phyloP scores from a whole-genome alignment of 2,113 vertebrate genomes.

The Macaca nemestrina region DNA sequence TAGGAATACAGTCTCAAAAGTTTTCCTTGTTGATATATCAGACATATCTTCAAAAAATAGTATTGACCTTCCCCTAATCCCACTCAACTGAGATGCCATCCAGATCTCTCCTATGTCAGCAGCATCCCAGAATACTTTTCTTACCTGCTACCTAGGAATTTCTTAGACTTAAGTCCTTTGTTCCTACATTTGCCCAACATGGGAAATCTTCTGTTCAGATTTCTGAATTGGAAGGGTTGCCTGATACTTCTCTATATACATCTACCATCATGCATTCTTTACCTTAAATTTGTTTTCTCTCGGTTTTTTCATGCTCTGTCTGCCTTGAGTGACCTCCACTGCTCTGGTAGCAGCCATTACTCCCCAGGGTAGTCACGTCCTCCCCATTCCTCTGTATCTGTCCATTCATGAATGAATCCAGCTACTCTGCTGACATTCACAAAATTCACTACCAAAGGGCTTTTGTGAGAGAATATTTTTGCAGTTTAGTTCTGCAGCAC shows the following conservation, averaged over 20 bases:
- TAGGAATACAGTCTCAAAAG: not conserved
- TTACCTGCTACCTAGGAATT: not conserved
- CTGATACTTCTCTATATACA: not conserved
- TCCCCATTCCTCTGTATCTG: not conserved
- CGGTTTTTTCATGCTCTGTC: not conserved
- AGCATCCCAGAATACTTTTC: not conserved
- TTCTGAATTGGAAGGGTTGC: not conserved
- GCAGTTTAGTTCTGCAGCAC: not conserved
- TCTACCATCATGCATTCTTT: not conserved
- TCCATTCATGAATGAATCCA: not conserved
- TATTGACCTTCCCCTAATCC: not conserved
- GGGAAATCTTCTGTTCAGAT: not conserved
- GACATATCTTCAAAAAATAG: not conserved
- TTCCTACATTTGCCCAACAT: not conserved
- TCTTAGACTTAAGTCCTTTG: not conserved
- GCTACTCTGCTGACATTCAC: not conserved
- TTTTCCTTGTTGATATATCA: not conserved
- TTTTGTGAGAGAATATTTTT: not conserved
- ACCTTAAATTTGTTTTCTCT: not conserved
- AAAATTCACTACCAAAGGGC: not conserved
- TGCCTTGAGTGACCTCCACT: not conserved
- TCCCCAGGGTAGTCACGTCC: too few relatives aligned
- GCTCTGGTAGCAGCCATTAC: not conserved
- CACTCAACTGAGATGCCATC: not conserved
- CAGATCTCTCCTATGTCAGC: not conserved